These are phyloP conservation scores for Actinia tenebrosa DNA, from an alignment of 64 coral and sea anemone species.

Conservation along the genomic window DNA sequence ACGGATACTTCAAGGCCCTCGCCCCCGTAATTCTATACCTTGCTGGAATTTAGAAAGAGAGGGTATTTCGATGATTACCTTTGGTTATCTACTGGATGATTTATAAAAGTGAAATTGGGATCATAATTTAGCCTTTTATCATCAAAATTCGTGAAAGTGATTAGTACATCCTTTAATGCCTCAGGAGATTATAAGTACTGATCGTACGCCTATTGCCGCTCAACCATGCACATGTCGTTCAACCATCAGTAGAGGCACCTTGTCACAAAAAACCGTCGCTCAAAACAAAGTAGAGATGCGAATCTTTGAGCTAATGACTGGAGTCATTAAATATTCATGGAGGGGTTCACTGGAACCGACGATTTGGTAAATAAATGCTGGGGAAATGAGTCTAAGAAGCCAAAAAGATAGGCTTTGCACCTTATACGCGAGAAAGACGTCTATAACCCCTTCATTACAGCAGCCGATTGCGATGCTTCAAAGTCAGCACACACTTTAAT, in stretches of 20 bases:
- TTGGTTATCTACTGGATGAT: constrained; percentile 6
- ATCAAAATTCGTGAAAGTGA: constrained; percentile 2
- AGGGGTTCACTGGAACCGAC: constrained; percentile 1
- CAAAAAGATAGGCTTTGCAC: background rate
- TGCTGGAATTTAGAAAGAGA: constrained; percentile 20
- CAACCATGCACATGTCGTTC: background rate
- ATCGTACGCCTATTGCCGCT: constrained; percentile 5
- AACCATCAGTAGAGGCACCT: constrained; percentile 1
- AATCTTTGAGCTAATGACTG: constrained; percentile 15
- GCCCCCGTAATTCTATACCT: constrained; percentile 31
- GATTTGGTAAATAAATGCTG: background rate
- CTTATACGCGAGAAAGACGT: background rate
- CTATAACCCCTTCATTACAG: background rate
- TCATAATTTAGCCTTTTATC: constrained; percentile 10
- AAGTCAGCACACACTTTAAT: background rate
- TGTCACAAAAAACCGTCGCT: constrained; percentile 7
- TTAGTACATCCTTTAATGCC: background rate
- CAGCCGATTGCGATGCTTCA: background rate
- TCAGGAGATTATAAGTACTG: constrained; percentile 7
- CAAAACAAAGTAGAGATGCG: constrained; percentile 22
- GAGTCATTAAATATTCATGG: constrained; percentile 28
- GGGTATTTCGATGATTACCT: constrained; percentile 11
- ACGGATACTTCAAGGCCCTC: constrained; percentile 2
- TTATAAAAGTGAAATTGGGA: constrained; percentile 1
- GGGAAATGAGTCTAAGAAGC: background rate